Percentiles rank a stretch among this genome's conserved stretches.
These are phyloP conservation scores for Scrobipalpa costella DNA, from an alignment of 2,888 invertebrate species.

Conservation along the genomic window DNA sequence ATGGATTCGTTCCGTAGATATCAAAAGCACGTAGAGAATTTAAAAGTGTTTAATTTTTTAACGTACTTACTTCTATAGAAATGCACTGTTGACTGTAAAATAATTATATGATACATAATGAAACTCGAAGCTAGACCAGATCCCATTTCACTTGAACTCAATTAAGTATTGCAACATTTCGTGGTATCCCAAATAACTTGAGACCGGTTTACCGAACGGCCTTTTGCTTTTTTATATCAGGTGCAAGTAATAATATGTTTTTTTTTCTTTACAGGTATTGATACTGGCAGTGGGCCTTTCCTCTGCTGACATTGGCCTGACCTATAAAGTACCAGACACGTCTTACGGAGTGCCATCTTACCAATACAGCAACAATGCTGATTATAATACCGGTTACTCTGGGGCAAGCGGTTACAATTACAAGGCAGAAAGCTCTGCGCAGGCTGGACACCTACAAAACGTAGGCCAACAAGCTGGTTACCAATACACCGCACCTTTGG, in stretches of 20 bases:
- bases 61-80: too few species aligned
- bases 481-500: constrained; percentile 29
- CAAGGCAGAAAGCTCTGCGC: not conserved
- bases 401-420: constrained; percentile 35
- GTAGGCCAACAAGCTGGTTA: not conserved
- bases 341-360: constrained; percentile 67
- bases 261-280: constrained; percentile 57
- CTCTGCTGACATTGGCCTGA: constrained; percentile 59
- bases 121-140: not conserved
- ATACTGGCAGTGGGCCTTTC: constrained; percentile 53
- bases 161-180: constrained; percentile 47
- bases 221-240: not conserved
- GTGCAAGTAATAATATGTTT: not conserved
- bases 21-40: too few species aligned
- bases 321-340: constrained; percentile 65
- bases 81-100: too few species aligned
- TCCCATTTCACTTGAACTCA: constrained; percentile 31
- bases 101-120: too few species aligned
- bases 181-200: too few species aligned
- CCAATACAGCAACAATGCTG: constrained; percentile 41
- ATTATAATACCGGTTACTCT: constrained; percentile 42
- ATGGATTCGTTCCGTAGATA: too few species aligned
- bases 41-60: too few species aligned
- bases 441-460: not conserved
- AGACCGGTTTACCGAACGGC: not conserved